phyloP scores from a whole-genome alignment of 2,797 vertebrate genomes.

The Botia almorhae region DNA sequence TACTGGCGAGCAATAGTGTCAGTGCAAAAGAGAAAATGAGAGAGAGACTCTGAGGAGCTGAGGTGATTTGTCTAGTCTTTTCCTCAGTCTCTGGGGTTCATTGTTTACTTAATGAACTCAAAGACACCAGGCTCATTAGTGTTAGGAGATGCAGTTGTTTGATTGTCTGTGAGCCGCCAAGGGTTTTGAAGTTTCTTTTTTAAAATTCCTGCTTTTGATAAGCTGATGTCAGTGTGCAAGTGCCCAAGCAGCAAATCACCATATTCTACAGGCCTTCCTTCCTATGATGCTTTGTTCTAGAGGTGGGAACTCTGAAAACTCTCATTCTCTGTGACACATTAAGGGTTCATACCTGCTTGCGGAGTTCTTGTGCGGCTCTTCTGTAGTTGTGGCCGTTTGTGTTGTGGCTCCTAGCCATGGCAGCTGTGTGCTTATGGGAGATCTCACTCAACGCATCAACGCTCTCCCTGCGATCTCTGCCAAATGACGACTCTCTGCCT shows the following conservation, averaged over 20 bases:
- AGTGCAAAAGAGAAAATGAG: not conserved
- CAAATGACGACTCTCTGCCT: slow-evolving; percentile 85
- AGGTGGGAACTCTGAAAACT: not conserved
- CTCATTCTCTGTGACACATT: not conserved
- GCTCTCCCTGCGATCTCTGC: slow-evolving; percentile 89
- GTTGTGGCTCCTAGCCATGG: slow-evolving; percentile 81
- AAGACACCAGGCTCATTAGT: too few relatives aligned
- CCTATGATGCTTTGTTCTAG: slow-evolving; percentile 1
- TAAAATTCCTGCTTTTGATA: slow-evolving; percentile 45
- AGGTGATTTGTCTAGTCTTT: slow-evolving; percentile 65
- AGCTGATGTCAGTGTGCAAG: slow-evolving; percentile 43
- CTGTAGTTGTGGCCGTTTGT: slow-evolving; percentile 83
- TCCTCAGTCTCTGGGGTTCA: slow-evolving; percentile 66
- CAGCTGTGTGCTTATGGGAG: slow-evolving; percentile 71
- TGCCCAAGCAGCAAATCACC: too few relatives aligned
- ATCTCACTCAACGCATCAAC: slow-evolving; percentile 86
- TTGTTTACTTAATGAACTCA: slow-evolving; percentile 64
- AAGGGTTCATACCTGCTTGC: slow-evolving; percentile 86
- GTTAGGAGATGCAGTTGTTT: too few relatives aligned
- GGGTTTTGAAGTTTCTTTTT: slow-evolving; percentile 7
- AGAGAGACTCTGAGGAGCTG: too few relatives aligned
- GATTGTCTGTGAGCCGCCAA: slow-evolving; percentile 37
- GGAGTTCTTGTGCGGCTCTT: slow-evolving; percentile 91
- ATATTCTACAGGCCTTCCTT: too few relatives aligned
- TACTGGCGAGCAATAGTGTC: slow-evolving; percentile 15